These are phyloP conservation scores for Sialis lutaria DNA, from an alignment of 2,888 invertebrate genomes.

Conservation along the genomic window DNA sequence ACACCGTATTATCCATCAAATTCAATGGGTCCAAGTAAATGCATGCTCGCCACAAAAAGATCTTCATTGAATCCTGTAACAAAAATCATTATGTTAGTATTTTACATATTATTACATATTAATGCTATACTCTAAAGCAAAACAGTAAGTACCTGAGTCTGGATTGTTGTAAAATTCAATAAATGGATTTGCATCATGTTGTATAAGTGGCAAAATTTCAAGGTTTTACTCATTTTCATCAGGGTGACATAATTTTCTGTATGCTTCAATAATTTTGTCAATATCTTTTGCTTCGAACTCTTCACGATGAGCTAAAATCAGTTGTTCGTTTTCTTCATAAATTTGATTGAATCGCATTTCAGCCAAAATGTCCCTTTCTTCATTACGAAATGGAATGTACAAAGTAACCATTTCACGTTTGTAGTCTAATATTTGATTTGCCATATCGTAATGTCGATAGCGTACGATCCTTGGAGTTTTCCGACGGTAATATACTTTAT, in stretches of 20 bases:
- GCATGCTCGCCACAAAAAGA: too few relatives aligned
- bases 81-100: too few relatives aligned
- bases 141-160: too few relatives aligned
- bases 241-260: slow-evolving; percentile 17
- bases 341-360: slow-evolving; percentile 17
- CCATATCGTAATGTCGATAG: slow-evolving; percentile 21
- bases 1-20: too few relatives aligned
- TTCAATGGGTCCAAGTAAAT: too few relatives aligned
- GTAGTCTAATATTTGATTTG: slow-evolving; percentile 17
- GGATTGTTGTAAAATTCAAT: too few relatives aligned
- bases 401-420: slow-evolving; percentile 19
- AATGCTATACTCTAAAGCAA: too few relatives aligned
- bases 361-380: slow-evolving; percentile 19
- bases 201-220: slow-evolving; percentile 10
- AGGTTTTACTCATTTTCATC: slow-evolving; percentile 12
- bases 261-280: slow-evolving; percentile 19
- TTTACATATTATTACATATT: too few relatives aligned
- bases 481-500: slow-evolving; percentile 11
- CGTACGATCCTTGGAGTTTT: slow-evolving; percentile 16
- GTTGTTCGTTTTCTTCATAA: slow-evolving; percentile 16
- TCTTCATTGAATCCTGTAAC: too few relatives aligned
- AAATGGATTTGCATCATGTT: too few relatives aligned
- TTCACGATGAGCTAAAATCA: slow-evolving; percentile 15
- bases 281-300: slow-evolving; percentile 19
- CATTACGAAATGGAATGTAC: slow-evolving; percentile 20